Evolutionary conservation across 2,113 vertebrate species (phyloP), one percentile per base, ranked within the genome.

Genomic region (Litocranius walleri): DNA sequence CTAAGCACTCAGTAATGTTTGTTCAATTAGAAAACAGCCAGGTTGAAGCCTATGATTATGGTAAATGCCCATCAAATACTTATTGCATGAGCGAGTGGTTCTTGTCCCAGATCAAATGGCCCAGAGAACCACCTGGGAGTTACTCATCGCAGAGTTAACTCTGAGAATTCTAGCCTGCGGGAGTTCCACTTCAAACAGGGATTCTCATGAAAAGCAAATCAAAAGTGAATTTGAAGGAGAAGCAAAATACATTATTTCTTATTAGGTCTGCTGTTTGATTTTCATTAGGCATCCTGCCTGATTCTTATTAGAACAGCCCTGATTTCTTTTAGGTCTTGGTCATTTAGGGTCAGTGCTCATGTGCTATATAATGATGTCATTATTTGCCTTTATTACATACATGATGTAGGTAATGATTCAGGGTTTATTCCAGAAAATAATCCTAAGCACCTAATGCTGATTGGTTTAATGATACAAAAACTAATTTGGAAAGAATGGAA

Each of bases 401-500:
- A 54, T 83, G 92, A 97, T 90, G 33, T 87, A 96, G 97, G 92
- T 97, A 95, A 78, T 95, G 88, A 97, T 95, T 98, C 96, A 95
- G 86, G 48, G 94, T 92, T 98, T 97, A 94, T 95, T 97, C 95
- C 91, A 82, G 67, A 94, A 98, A 98, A 97, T 97, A 97, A 97
- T 98, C 62, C 91, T 97, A 93, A 97, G 87, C 86, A 97, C 91
- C n/a, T 96, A 98, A 97, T 97, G 94, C 94, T 90, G 97, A 98
- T 98, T 98, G 96, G 95, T 93, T 98, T 96, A 98, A 96, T 36
- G 98, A 98, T 97, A 71, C 86, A 96, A 97, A 94, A 97, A 94
- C 88, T 95, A 97, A 90, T 97, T 97, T 97, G 94, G 95, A 97
- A 98, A 98, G 95, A 98, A 96, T 83, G 67, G 50, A 97, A 96